Percentiles rank a stretch among this genome's conserved stretches.
Evolutionary conservation across 2,888 invertebrate species (phyloP).

Genomic region (Trimorus sp.): DNA sequence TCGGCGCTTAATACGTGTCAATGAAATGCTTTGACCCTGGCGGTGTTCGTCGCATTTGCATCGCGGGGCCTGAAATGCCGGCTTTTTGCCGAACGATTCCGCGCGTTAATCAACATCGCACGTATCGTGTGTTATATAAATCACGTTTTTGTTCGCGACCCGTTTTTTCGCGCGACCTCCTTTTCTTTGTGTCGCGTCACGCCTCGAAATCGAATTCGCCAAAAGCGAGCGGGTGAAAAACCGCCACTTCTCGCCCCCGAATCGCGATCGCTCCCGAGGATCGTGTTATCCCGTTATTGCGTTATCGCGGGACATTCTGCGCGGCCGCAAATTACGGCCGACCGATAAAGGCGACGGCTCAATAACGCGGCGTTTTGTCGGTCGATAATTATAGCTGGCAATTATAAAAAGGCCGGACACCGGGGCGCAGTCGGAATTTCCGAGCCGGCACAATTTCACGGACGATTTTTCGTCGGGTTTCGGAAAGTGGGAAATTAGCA

Average conservation of each 20-base stretch:
- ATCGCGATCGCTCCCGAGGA: slow-evolving; percentile 17
- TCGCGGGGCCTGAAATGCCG: slow-evolving; percentile 21
- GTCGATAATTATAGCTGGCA: not conserved
- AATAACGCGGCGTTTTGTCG: slow-evolving; percentile 33
- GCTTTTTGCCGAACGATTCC: slow-evolving; percentile 30
- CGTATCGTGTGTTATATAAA: slow-evolving; percentile 38
- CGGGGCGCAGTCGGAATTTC: not conserved
- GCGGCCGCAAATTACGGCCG: slow-evolving; percentile 40
- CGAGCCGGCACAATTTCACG: too few species aligned
- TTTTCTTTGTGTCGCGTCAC: slow-evolving; percentile 28
- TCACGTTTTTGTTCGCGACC: slow-evolving; percentile 22
- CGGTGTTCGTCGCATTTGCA: slow-evolving; percentile 25
- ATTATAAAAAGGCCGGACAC: slow-evolving; percentile 8
- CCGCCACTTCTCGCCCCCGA: too few species aligned
- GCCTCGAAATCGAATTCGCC: slow-evolving; percentile 33
- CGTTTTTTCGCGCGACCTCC: slow-evolving; percentile 30
- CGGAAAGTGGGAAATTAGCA: too few species aligned
- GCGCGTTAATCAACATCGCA: slow-evolving; percentile 32
- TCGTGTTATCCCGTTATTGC: slow-evolving; percentile 51
- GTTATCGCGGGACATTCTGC: slow-evolving; percentile 51
- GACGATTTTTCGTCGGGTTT: too few species aligned
- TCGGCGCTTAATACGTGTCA: slow-evolving; percentile 38
- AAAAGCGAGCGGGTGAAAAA: slow-evolving; percentile 26
- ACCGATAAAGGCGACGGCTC: slow-evolving; percentile 49
- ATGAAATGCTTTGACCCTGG: slow-evolving; percentile 32